Conservation (phyloP, 2,113 vertebrate genomes). For the Regulus satrapa region DNA sequence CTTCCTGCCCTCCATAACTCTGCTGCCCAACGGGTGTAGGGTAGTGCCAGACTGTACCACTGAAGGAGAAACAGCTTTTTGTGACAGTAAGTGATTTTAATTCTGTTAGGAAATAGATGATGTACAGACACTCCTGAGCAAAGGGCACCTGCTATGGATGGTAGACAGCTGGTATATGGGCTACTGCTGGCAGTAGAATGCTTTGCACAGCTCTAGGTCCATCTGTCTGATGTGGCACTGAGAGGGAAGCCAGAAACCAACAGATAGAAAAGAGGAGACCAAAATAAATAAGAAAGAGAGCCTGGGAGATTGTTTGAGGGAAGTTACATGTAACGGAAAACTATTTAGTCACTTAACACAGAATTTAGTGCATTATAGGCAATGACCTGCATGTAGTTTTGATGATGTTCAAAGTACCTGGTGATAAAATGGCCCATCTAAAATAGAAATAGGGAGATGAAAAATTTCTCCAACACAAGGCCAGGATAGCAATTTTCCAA, state of each 20-base stretch:
- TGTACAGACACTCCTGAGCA: neutral
- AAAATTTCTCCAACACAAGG: neutral
- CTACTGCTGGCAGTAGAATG: neutral
- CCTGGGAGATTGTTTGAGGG: neutral
- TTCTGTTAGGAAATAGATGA: neutral
- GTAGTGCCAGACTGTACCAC: neutral
- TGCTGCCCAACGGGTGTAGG: neutral
- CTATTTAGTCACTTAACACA: neutral
- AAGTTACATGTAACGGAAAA: neutral
- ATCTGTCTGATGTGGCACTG: slow-evolving; percentile 29
- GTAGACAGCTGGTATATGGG: neutral
- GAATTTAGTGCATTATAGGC: neutral
- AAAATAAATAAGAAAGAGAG: neutral
- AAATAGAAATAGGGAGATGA: neutral
- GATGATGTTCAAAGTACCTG: neutral
- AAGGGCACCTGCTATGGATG: neutral
- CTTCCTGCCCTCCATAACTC: neutral
- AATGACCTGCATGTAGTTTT: neutral
- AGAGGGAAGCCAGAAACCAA: neutral
- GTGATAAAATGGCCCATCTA: neutral
- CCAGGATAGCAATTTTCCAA: neutral
- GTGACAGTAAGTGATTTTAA: neutral
- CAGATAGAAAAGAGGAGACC: neutral
- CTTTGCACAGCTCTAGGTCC: slow-evolving; percentile 6
- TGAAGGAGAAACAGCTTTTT: neutral